Base-by-base conservation (phyloP, 1,140 invertebrate genomes). In the Brachionus calyciflorus region DNA sequence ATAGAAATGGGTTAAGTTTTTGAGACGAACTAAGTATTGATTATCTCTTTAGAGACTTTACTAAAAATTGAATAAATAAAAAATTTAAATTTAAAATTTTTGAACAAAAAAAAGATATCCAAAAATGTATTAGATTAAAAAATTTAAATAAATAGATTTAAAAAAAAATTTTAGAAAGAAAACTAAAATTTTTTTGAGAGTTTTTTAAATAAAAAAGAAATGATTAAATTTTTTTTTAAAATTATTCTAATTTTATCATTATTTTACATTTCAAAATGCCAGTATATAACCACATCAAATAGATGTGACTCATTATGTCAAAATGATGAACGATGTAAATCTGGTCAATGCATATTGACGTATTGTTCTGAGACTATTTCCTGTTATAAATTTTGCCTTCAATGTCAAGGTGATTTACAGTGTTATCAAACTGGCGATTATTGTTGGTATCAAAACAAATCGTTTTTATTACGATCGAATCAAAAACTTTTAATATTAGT, bases 281-380 rank as follows among this genome's bases (percentile, higher is more conserved):
- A 6, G n/a, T 17, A 19, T 30, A 63, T 37, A 17, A 17, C 33
- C 7, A 1, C 44, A 51, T 60, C 55, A 17, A 37, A 60, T 6
- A 49, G 69, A 73, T 73, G 69, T 73, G 69, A 73, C 24, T 55
- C 30, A 37, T 49, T 73, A 14, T 73, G 69, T 24, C 69, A 73
- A 41, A 73, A 73, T 7, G 69, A 73, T 41, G 69, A 73, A 21
- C 9, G 33, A 37, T 73, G 69, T 21, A 73, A 73, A 55, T 73
- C 69, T 30, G 69, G 69, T 9, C 7, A 55, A 73, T 73, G 69
- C 33, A 41, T 73, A 19, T 37, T 73, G 30, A 73, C 69, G 3
- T 51, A 73, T 73, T 73, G 69, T 40, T 33, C 46, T 12, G 69
- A 73, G 19, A 73, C 44, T 19, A 30, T 73, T 2, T 19, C 69